Evolutionary conservation across 2,113 vertebrate species (phyloP), one percentile per base, ranked within the genome.

Genomic region (Hiodon alosoides): DNA sequence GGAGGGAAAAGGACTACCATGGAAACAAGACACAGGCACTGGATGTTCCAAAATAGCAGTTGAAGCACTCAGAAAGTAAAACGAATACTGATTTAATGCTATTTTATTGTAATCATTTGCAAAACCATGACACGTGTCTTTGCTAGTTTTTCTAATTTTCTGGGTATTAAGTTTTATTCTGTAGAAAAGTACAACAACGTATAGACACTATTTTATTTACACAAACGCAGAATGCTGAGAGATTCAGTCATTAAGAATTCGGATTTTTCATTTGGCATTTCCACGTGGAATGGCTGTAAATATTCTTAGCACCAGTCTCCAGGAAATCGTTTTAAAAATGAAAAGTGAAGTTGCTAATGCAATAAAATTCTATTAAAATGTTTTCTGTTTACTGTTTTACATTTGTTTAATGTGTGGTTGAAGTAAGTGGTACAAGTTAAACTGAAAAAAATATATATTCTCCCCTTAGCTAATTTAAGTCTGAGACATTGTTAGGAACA

Each of bases 221-320:
- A 68, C 59, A 74, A 57, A 31, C 31, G 0, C 31, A 68, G 57
- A 47, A 67, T 54, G 9, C 50, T 67, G 47, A 73, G 51, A 53
- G 67, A 65, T 75, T 74, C 16, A 54, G 72, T 46, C 51, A 48
- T 60, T 69, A 69, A 70, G 3, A 48, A 60, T 75, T 73, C 0
- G 72, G 69, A 68, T 86, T 74, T 72, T 62, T 67, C 54, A 68
- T 89, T 92, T 91, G 89, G 90, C 88, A 85, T 61, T 76, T 82
- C 66, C 71, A 79, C 77, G 65, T 78, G 68, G 78, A 72, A 85
- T 81, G 78, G 79, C 77, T 80, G 79, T 78, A 78, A 75, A 73
- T 60, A 74, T 83, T 80, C 77, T 81, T 86, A 90, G 87, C 89
- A 87, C 86, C 87, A 79, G 67, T 81, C 69, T 77, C 79, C 53